These are phyloP conservation scores for Nothocercus nigrocapillus DNA, from an alignment of 2,113 vertebrate genomes.

Conservation along the genomic window DNA sequence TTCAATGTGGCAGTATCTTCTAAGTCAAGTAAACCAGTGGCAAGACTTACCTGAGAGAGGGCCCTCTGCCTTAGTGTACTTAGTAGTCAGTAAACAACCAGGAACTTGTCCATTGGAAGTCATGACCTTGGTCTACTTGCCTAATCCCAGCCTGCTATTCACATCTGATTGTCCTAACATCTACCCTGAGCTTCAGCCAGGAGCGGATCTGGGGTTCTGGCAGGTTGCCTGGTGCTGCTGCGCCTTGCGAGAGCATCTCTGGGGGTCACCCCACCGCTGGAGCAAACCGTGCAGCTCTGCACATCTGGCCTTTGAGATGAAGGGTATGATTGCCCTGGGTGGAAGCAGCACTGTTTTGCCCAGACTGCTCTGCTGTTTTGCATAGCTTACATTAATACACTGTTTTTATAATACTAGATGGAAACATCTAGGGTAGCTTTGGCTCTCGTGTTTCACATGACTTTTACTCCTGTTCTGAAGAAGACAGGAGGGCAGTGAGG, in stretches of 20 bases:
- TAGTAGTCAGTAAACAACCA: not conserved
- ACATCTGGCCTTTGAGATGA: not conserved
- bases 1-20: not conserved
- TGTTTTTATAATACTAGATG: not conserved
- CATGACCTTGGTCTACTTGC: not conserved
- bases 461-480: not conserved
- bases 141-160: not conserved
- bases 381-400: not conserved
- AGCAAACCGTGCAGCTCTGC: not conserved
- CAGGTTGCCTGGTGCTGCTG: not conserved
- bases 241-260: not conserved
- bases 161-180: not conserved
- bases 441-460: accelerated
- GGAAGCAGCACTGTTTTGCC: not conserved
- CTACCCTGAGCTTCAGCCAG: not conserved
- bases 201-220: not conserved
- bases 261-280: not conserved
- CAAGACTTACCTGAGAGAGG: not conserved
- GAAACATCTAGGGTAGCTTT: not conserved
- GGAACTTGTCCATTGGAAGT: not conserved
- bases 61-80: not conserved
- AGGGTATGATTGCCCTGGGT: not conserved
- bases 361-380: accelerated
- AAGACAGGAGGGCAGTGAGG: not conserved
- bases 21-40: too few relatives aligned